Evolutionary conservation across 1,140 invertebrate genomes (phyloP).

Genomic region (Magallana ariakensis): DNA sequence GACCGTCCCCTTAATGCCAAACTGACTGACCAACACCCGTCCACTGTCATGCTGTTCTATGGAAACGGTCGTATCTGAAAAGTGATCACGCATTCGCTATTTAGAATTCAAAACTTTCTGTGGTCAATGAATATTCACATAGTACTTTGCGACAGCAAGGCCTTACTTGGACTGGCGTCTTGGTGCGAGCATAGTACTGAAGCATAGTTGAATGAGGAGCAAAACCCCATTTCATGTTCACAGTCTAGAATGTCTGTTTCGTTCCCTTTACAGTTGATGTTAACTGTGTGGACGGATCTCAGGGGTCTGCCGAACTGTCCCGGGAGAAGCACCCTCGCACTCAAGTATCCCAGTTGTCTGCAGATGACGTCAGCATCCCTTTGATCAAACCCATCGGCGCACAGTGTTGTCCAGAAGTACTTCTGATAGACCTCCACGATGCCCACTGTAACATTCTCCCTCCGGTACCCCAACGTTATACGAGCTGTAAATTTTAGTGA

Average conservation of each 20-base stretch:
- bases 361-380: slow-evolving; percentile 71
- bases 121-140: too few relatives aligned
- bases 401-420: slow-evolving; percentile 69
- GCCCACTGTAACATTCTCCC: slow-evolving; percentile 56
- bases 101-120: too few relatives aligned
- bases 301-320: slow-evolving; percentile 59
- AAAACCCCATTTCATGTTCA: slow-evolving; percentile 46
- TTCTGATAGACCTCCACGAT: slow-evolving; percentile 62
- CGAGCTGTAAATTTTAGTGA: slow-evolving; percentile 59
- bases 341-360: slow-evolving; percentile 73
- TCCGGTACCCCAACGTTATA: slow-evolving; percentile 55
- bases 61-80: slow-evolving; percentile 60
- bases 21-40: slow-evolving; percentile 85
- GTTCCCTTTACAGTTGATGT: slow-evolving; percentile 61
- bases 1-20: slow-evolving; percentile 86
- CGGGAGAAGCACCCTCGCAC: slow-evolving; percentile 59
- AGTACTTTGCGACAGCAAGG: not conserved
- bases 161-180: slow-evolving; percentile 14
- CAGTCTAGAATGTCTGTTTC: slow-evolving; percentile 61
- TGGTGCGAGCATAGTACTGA: slow-evolving; percentile 60
- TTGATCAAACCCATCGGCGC: slow-evolving; percentile 69
- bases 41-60: slow-evolving; percentile 53
- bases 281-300: slow-evolving; percentile 55
- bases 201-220: slow-evolving; percentile 61
- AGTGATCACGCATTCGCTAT: too few relatives aligned